These are phyloP conservation scores for Lagorchestes hirsutus DNA, from an alignment of 2,797 vertebrate species.

Conservation along the genomic window DNA sequence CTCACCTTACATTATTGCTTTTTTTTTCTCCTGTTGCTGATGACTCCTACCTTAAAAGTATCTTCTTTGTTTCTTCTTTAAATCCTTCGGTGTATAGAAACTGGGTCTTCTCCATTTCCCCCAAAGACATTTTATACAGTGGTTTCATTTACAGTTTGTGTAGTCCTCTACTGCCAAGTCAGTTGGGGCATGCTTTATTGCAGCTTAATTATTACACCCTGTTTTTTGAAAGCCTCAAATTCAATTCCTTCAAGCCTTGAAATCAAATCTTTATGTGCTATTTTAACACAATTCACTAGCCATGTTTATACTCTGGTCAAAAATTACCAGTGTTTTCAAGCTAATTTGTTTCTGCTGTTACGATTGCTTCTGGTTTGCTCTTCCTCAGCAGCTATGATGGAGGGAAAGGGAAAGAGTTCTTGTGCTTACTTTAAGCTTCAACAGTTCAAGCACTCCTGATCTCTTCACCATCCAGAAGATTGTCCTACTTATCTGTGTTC, in stretches of 20 bases:
- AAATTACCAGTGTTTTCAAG: neutral
- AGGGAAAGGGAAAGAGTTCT: conserved; percentile 18
- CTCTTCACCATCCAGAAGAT: neutral
- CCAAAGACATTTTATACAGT: neutral
- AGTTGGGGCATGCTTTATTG: neutral
- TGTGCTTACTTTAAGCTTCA: neutral
- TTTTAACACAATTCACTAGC: neutral
- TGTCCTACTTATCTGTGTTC: neutral
- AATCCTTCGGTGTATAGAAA: neutral
- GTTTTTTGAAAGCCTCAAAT: conserved; percentile 14
- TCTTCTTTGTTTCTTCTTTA: neutral
- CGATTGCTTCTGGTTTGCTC: neutral
- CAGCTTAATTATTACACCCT: neutral
- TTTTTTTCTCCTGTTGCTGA: neutral
- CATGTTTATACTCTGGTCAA: neutral
- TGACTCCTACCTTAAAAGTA: neutral
- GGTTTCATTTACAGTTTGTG: neutral
- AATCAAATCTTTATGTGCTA: neutral
- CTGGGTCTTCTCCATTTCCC: neutral
- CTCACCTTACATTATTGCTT: neutral
- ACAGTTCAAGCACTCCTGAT: neutral
- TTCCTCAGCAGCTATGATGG: neutral
- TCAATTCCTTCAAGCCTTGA: neutral
- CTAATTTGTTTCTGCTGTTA: neutral
- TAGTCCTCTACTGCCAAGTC: neutral